Evolutionary conservation across 2,113 vertebrate species (phyloP).

Genomic region (Pedionomus torquatus): DNA sequence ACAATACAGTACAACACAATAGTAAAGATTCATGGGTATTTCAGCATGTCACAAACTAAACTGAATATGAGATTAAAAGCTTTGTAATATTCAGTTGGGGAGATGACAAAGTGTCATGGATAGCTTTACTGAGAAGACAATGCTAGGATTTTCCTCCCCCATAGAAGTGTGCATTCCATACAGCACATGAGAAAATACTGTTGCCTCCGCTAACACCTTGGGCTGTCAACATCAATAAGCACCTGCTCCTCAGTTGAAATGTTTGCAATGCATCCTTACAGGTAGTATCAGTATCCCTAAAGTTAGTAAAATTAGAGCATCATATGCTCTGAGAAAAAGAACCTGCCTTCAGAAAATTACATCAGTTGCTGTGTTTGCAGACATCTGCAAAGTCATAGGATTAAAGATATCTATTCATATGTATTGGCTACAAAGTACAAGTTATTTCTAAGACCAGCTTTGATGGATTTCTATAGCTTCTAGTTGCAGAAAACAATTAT

Average conservation of each 20-base stretch:
- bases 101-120: background rate
- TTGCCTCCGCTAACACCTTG: background rate
- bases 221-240: background rate
- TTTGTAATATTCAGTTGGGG: background rate
- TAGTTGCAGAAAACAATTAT: background rate
- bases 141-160: background rate
- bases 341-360: background rate
- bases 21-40: background rate
- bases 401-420: background rate
- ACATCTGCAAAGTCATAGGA: background rate
- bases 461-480: background rate
- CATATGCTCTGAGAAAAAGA: background rate
- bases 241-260: background rate
- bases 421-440: background rate
- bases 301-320: background rate
- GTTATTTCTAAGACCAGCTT: background rate
- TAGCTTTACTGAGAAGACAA: background rate
- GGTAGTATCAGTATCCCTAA: background rate
- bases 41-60: background rate
- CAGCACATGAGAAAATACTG: background rate
- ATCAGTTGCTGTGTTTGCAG: background rate
- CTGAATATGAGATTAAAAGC: background rate
- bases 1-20: background rate
- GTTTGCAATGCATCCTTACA: background rate
- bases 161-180: background rate